Percentiles rank a stretch among this genome's conserved stretches.
phyloP scores from a whole-genome alignment of 2,797 vertebrate genomes.

The Eulemur mongoz region DNA sequence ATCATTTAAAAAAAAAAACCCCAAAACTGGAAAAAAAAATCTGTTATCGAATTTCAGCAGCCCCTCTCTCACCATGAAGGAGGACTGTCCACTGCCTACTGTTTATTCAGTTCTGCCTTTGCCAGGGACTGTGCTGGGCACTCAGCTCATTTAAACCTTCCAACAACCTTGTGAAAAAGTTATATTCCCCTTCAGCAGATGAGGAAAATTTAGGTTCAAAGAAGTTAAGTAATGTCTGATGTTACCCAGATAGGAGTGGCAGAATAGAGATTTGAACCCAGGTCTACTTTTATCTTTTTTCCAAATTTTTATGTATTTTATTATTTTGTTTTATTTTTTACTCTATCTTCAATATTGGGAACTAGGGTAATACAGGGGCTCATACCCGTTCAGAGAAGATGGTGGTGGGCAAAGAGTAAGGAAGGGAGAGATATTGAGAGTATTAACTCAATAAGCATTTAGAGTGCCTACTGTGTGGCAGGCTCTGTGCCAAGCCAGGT shows the following conservation, averaged over 20 bases:
- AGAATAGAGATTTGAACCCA: constrained; percentile 33
- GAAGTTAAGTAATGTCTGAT: neutral
- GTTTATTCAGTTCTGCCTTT: neutral
- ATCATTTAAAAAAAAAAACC: neutral
- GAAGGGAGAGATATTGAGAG: neutral
- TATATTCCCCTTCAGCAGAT: neutral
- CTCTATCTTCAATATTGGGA: constrained; percentile 27
- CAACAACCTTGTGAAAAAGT: neutral
- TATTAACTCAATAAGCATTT: neutral
- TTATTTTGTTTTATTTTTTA: neutral
- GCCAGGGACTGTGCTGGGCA: neutral
- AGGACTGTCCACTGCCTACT: neutral
- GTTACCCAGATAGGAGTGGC: neutral
- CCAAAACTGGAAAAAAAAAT: neutral
- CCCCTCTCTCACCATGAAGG: neutral
- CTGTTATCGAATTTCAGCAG: neutral
- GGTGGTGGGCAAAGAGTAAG: neutral
- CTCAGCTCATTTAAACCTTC: neutral
- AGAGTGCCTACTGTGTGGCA: neutral
- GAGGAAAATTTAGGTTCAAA: neutral
- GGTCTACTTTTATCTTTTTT: neutral
- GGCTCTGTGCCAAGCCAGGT: neutral
- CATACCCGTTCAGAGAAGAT: neutral
- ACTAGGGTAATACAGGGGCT: neutral
- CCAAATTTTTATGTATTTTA: neutral